These are phyloP conservation scores for Campoletis sonorensis DNA, from an alignment of 1,140 invertebrate genomes.

Conservation along the genomic window DNA sequence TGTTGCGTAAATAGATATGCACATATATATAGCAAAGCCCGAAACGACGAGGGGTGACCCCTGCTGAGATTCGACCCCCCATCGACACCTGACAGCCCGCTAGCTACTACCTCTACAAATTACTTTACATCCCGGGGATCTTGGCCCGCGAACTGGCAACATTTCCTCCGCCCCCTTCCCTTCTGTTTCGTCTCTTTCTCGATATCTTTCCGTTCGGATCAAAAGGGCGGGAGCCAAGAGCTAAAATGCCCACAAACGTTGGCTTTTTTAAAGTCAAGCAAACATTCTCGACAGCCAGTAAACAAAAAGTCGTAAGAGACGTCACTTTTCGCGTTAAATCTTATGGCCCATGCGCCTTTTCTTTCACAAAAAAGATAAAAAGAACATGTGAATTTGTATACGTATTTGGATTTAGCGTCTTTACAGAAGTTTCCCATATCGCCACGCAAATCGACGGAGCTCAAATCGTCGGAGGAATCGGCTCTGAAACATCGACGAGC, in stretches of 20 bases:
- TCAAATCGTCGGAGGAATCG: neutral
- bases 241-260: neutral
- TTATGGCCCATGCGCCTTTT: neutral
- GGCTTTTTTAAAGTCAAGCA: neutral
- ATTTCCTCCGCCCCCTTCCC: slow-evolving; percentile 21
- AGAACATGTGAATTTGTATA: neutral
- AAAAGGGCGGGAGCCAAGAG: neutral
- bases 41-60: slow-evolving; percentile 52
- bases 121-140: slow-evolving; percentile 62
- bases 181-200: neutral
- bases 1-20: neutral
- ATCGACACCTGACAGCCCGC: slow-evolving; percentile 70
- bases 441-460: neutral
- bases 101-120: slow-evolving; percentile 70
- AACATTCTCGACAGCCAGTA: neutral
- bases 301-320: neutral
- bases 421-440: neutral
- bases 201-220: neutral
- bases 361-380: neutral
- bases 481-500: neutral
- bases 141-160: slow-evolving; percentile 30
- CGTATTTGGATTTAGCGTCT: neutral
- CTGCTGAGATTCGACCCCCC: slow-evolving; percentile 67
- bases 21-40: neutral
- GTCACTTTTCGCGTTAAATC: neutral